Evolutionary conservation across 2,113 vertebrate species (phyloP).

Genomic region (Chrysemys picta): DNA sequence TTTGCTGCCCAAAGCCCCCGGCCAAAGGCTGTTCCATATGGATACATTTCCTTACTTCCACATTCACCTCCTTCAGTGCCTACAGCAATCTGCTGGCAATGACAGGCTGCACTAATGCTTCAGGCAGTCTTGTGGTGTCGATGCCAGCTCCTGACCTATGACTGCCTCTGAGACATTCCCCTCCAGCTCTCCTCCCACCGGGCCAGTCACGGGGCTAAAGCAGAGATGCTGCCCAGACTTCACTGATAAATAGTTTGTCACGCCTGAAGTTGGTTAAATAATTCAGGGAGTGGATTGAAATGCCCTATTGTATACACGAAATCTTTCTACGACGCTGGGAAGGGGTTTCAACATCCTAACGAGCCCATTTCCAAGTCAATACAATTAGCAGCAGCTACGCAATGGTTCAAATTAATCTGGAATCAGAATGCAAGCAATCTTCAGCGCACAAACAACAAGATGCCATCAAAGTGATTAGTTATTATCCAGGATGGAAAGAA

Average conservation of each 20-base stretch:
- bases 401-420: conserved; percentile 2
- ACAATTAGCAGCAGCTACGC: conserved; percentile 17
- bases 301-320: conserved; percentile 7
- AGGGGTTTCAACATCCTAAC: conserved; percentile 5
- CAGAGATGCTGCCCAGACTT: conserved; percentile 31
- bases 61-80: neutral
- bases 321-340: neutral
- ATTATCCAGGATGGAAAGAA: neutral
- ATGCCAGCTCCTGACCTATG: neutral
- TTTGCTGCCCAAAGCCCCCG: rapidly evolving
- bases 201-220: neutral
- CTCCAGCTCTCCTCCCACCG: neutral
- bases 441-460: neutral
- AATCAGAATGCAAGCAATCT: conserved; percentile 32
- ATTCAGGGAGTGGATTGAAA: conserved; percentile 15
- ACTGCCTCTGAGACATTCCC: neutral
- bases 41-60: rapidly evolving
- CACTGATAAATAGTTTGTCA: neutral
- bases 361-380: neutral
- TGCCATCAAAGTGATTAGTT: neutral
- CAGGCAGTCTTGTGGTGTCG: neutral
- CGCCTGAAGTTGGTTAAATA: conserved; percentile 8
- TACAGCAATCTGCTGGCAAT: neutral
- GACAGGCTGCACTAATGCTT: neutral
- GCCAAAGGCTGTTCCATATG: neutral